phyloP scores from a whole-genome alignment of 2,797 vertebrate species.

The Acrossocheilus fasciatus region DNA sequence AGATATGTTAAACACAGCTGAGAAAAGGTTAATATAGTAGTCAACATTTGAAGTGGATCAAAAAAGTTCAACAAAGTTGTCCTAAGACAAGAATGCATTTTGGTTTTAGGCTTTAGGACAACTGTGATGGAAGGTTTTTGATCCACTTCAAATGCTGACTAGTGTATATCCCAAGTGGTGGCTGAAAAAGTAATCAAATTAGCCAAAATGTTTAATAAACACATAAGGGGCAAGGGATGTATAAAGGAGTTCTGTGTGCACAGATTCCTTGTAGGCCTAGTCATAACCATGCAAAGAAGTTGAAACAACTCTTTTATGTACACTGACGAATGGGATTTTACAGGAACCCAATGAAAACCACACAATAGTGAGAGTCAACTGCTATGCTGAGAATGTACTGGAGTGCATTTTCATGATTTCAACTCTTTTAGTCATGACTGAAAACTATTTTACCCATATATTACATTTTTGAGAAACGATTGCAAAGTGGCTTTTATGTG shows the following conservation, averaged over 20 bases:
- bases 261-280: neutral
- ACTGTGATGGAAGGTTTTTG: too few relatives aligned
- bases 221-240: neutral
- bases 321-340: neutral
- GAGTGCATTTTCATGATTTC: neutral
- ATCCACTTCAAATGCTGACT: too few relatives aligned
- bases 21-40: neutral
- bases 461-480: neutral
- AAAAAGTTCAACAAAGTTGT: too few relatives aligned
- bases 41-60: too few relatives aligned
- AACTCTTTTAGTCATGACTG: neutral
- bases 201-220: neutral
- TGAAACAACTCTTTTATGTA: neutral
- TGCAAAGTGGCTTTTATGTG: neutral
- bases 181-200: neutral
- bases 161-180: neutral
- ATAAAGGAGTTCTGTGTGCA: neutral
- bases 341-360: slow-evolving; percentile 14
- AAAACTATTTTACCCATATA: neutral
- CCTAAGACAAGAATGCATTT: too few relatives aligned
- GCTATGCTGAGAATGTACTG: neutral
- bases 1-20: neutral
- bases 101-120: too few relatives aligned
- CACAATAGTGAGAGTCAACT: slow-evolving; percentile 1
- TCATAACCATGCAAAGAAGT: neutral